Base-by-base conservation (phyloP, 2,797 vertebrate species). In the Phaenicophaeus curvirostris region DNA sequence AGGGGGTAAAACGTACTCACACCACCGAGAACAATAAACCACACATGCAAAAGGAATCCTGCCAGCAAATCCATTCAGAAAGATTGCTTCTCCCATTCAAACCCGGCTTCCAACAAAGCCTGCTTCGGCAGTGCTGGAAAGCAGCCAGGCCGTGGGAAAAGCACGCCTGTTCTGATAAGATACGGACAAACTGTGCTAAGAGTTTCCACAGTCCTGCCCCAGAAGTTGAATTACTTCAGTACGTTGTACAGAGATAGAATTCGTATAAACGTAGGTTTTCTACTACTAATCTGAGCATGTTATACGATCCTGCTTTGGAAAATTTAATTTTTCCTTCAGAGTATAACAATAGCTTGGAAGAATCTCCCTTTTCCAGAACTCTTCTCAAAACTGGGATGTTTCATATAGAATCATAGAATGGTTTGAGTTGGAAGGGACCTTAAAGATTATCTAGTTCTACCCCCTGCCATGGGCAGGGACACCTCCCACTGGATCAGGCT, bases 131-230 rank as follows among this genome's bases (percentile, higher is more conserved):
- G 75, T 33, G 62, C 88, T 95, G 86, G 94, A 41, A 72, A 2
- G 41, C 2, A 0, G 92, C 96, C 95, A 95, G 76, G 67, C 57
- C 1, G 0, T 66, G 62, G 90, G 90, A 39, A 89, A 91, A 93
- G 84, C 11, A 11, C 87, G 96, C 82, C 95, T 96, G 96, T 59
- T 75, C 93, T 87, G 96, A 96, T 97, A 96, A 95, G 96, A 97
- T 96, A 96, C 0, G 72, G 90, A 85, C 86, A 72, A 74, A 69
- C 73, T 7, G 66, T 78, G 90, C 90, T 94, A 25, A 94, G 78
- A 94, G 66, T 94, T 96, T 94, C 95, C 93, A 78, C 54, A 35
- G 72, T 7, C 87, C 72, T 68, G 51, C 73, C 53, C 78, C 63
- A 92, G 53, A 93, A 91, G 68, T 73, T 44, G 46, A 85, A 68